Evolutionary conservation across 1,140 invertebrate species (phyloP), one percentile per base, ranked within the genome.

Genomic region (Akabosia matsudoensis): DNA sequence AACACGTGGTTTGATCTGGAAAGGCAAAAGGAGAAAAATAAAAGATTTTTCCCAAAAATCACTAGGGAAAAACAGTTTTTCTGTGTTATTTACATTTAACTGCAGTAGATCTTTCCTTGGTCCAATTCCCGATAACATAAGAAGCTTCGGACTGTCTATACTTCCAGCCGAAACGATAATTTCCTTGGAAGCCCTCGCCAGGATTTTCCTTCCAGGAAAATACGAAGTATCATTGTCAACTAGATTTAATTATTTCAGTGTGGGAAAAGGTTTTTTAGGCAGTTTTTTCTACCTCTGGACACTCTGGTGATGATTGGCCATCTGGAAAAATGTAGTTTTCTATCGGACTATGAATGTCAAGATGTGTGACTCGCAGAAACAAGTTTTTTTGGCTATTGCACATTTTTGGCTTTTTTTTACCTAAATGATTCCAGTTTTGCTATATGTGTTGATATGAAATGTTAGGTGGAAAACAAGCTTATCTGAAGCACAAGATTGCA

Each of bases 161-260:
- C 91, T 88, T 0, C 92, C 92, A 0, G 89, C 91, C 24, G 90
- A 90, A 1, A 93, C 26, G n/a, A 94, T 91, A 0, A 94, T 89
- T 86, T 94, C 92, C 81, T 89, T 91, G 26, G 82, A 86, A 0
- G 90, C 90, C 67, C 84, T 82, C 1, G 92, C 88, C 10, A 34
- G 33, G 33, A 28, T 22, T 45, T 34, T 70, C 33, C 33, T 33
- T 30, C 67, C 26, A 30, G 67, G 4, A 24, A 16, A 16, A 14
- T 31, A 34, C 7, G 33, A 31, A 13, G 18, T 3, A 70, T 30
- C 22, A 7, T 13, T 70, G 61, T 16, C 45, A 4, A 26, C 37
- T 26, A 45, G 34, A 31, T 64, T 34, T 22, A 74, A 31, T 22
- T 74, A 56, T 1, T 74, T 64, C 54, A n/a, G n/a, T n/a, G n/a